Percentiles rank a stretch among this genome's conserved stretches.
These are phyloP conservation scores for Acanthochromis polyacanthus DNA, from an alignment of 2,113 vertebrate genomes.

Conservation along the genomic window DNA sequence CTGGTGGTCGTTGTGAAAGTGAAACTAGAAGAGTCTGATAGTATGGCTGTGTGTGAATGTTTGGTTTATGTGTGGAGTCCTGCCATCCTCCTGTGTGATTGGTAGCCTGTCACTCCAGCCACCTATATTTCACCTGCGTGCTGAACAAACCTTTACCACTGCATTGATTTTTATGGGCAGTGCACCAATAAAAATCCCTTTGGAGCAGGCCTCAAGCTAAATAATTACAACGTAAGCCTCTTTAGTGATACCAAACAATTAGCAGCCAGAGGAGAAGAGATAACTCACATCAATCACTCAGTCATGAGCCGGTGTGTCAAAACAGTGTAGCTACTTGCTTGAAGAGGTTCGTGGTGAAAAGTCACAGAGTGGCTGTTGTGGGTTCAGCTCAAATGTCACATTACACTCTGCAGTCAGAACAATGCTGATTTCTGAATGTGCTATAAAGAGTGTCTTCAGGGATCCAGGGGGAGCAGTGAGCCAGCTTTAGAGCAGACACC, in stretches of 20 bases:
- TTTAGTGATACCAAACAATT: conserved; percentile 26
- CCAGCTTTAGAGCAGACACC: conserved; percentile 1
- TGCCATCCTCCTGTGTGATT: conserved; percentile 26
- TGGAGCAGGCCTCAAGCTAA: conserved; percentile 4
- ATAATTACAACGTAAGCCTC: conserved; percentile 15
- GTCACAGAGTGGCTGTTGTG: too few species aligned
- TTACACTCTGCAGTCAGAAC: conserved; percentile 15
- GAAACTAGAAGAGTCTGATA: too few species aligned
- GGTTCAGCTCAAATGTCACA: conserved; percentile 34
- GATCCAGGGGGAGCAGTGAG: conserved; percentile 27
- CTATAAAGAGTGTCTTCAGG: conserved; percentile 26
- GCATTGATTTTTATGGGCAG: conserved; percentile 34
- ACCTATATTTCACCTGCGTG: conserved; percentile 35
- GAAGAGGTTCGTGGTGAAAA: neutral
- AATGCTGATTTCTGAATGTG: conserved; percentile 16
- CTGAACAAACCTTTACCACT: conserved; percentile 2
- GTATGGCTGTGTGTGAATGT: too few species aligned
- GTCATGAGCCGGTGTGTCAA: conserved; percentile 11
- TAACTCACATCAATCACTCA: conserved; percentile 22
- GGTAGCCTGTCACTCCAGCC: neutral
- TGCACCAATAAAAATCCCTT: conserved; percentile 37
- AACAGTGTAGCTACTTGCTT: conserved; percentile 22
- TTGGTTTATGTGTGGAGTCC: neutral
- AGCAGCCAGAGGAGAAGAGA: conserved; percentile 4
- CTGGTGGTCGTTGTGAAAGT: too few species aligned